Base-by-base conservation (phyloP, 2,888 invertebrate species). In the Ennomos erosarius region DNA sequence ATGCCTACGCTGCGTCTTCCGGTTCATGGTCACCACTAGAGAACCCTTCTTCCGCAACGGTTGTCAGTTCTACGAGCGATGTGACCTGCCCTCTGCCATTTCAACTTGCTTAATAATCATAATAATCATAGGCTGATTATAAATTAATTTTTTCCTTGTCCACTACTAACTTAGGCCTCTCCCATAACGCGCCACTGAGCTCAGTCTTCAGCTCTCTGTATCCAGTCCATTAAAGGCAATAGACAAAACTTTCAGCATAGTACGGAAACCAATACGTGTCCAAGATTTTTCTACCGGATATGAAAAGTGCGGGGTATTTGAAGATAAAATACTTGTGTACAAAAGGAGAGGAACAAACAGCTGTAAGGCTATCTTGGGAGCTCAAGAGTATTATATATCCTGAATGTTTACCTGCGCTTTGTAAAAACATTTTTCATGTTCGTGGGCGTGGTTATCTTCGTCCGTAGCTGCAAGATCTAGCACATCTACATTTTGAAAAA, bases 341-440 rank as follows among this genome's bases (percentile, higher is more conserved):
- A 43, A 53, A 65, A 67, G 59, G 56, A 59, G 48, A 53, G 45
- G 35, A 59, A 69, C 58, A 68, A 70, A 66, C 64, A 65, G 43
- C 49, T 50, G 39, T 40, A 12, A 45, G 52, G 57, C 55, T 60
- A 65, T 62, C 53, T 59, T 47, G 63, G 55, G 40, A 58, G 67
- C 64, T 64, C 55, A 43, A 55, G 55, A 49, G 45, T 54, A 54
- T 54, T 49, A 42, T 48, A 39, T 60, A 64, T 59, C 59, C 53
- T 46, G 62, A 47, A 68, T 68, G 57, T 71, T 73, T 71, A 68
- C 68, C 65, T 65, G 59, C 65, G 62, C 66, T 64, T 71, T 71
- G 58, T 68, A 69, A 65, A 67, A 68, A 72, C 71, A 72, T 74
- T 69, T 69, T 71, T 70, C 71, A 72, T 67, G 66, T 65, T 60